Base-by-base conservation (phyloP, 1,140 invertebrate genomes). In the Drosophila mauritiana region DNA sequence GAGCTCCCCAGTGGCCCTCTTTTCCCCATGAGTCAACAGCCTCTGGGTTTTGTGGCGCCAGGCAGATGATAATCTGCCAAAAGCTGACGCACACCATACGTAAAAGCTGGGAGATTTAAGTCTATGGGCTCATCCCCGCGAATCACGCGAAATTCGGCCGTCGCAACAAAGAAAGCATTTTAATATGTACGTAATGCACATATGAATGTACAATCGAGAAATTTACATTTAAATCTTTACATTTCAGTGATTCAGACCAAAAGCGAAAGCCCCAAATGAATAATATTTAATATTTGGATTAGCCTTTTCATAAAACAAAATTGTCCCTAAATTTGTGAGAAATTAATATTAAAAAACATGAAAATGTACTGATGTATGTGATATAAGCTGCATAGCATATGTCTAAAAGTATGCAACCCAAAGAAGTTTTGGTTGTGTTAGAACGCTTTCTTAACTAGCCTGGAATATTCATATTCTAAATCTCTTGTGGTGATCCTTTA, bases 11-110 rank as follows among this genome's bases (percentile, higher is more conserved):
- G 13, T 42, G 36, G 12, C 20, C 43, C 52, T 40, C 51, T 69
- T 49, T 49, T 68, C 45, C 61, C 52, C 52, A 49, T 72, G 68
- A 72, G 64, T 70, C 63, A 70, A 70, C 49, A 46, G 39, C 52
- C 64, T 56, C 36, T 39, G 39, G 31, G 3, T 20, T 67, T 37
- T 54, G 59, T 13, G 56, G 55, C 63, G 55, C 56, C 31, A 46
- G 46, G 6, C 39, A 10, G 48, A 13, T 55, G 39, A 25, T 63
- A 20, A 15, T 63, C n/a, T 12, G 8, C 39, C 17, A 25, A 63
- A 36, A 25, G 42, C 52, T 72, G 68, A 72, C 64, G 52, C 64
- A 72, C 52, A 42, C 34, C 27, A 34, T 4, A 15, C 7, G 27
- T 22, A 27, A 48, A 62, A 40, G 10, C n/a, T 8, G 11, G 31